Evolutionary conservation across 2,888 invertebrate genomes (phyloP).

Genomic region (Melieria omissa): DNA sequence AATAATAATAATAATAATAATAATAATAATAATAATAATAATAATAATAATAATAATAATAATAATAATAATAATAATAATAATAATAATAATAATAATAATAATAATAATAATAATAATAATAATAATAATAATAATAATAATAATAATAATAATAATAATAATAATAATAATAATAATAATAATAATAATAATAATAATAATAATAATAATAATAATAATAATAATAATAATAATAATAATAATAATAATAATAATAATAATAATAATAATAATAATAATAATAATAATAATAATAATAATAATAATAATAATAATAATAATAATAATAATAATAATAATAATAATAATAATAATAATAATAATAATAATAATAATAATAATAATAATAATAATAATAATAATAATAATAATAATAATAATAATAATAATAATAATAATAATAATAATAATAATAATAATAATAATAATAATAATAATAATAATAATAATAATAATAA

Average conservation of each 20-base stretch:
- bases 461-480: slow-evolving; percentile 4
- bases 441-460: slow-evolving; percentile 4
- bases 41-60: slow-evolving; percentile 4
- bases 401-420: slow-evolving; percentile 4
- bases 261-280: slow-evolving; percentile 4
- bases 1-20: slow-evolving; percentile 4
- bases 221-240: slow-evolving; percentile 4
- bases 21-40: slow-evolving; percentile 4
- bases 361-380: slow-evolving; percentile 4
- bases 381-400: slow-evolving; percentile 4
- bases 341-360: slow-evolving; percentile 4
- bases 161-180: slow-evolving; percentile 4
- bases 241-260: slow-evolving; percentile 4
- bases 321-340: slow-evolving; percentile 4
- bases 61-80: slow-evolving; percentile 4
- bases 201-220: slow-evolving; percentile 4
- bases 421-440: slow-evolving; percentile 4
- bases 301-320: slow-evolving; percentile 4
- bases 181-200: slow-evolving; percentile 4
- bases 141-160: slow-evolving; percentile 4
- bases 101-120: slow-evolving; percentile 4
- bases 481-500: slow-evolving; percentile 4
- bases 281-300: slow-evolving; percentile 4
- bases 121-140: slow-evolving; percentile 4
- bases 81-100: slow-evolving; percentile 4